Base-by-base conservation (phyloP, 1,140 invertebrate genomes). In the Heliconius congener region DNA sequence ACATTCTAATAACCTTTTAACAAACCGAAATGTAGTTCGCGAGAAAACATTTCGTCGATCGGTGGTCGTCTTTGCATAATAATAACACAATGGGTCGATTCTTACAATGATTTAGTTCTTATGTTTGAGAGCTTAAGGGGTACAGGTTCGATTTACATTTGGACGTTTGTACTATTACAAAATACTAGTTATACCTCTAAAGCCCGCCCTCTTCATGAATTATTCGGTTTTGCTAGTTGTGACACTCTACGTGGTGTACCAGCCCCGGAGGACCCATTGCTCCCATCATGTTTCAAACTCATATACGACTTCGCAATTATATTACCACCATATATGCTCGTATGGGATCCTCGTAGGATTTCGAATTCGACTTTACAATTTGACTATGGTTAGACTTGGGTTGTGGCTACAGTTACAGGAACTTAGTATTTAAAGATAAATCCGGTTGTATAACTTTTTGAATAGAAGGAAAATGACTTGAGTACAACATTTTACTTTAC, bases 1-100 rank as follows among this genome's bases (percentile, higher is more conserved):
- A 93, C 88, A 91, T 93, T 92, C 89, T 88, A 88, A 88, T 91
- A 90, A 92, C 91, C 91, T 94, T 94, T 92, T 85, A 90, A 84
- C 81, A 85, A 85, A 88, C 83, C 85, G 81, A 88, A 90, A 87
- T 91, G 84, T 88, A 83, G 85, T 85, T 85, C 85, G 60, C 60
- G 60, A 66, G 84, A 86, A 84, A 87, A 87, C 83, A 89, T 88
- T 91, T 83, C 84, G 84, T 85, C 84, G 83, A 91, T 91, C 85
- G 83, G 77, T 87, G 85, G 81, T 84, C 85, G 85, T 86, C 85
- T 91, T 93, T 93, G 91, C 91, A 94, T 94, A 90, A 93, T 93
- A 94, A 94, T 92, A 83, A 83, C 82, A 94, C 90, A 93, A 92
- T 92, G 82, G 84, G 74, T 83, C 83, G 81, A 85, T 85, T 84